Percentiles rank a stretch among this genome's conserved stretches.
Evolutionary conservation across 2,888 invertebrate genomes (phyloP).

Genomic region (Arge pagana): DNA sequence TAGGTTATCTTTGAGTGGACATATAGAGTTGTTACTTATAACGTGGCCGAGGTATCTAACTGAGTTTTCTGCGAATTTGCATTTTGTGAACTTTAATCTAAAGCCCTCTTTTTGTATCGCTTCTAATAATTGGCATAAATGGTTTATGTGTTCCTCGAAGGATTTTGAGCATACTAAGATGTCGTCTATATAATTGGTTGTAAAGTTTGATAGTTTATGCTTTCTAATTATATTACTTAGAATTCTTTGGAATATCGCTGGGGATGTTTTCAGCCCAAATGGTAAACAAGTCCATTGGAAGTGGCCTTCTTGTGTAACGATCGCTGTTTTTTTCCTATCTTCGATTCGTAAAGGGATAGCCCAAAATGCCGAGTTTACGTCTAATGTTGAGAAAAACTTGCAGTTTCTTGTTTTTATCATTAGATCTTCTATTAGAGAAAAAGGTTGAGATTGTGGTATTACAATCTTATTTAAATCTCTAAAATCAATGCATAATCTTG

Average conservation of each 20-base stretch:
- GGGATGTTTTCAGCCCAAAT: conserved; percentile 32
- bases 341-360: conserved; percentile 27
- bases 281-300: conserved; percentile 29
- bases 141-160: conserved; percentile 24
- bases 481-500: conserved; percentile 1
- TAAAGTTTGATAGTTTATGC: conserved; percentile 29
- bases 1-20: conserved; percentile 30
- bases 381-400: conserved; percentile 27
- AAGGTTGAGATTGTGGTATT: conserved; percentile 36
- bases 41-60: conserved; percentile 29
- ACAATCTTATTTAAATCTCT: neutral
- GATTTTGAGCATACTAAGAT: conserved; percentile 27
- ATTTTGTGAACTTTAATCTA: conserved; percentile 28
- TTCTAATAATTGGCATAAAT: conserved; percentile 27
- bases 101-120: conserved; percentile 29
- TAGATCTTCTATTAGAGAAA: conserved; percentile 29
- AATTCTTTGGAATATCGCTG: conserved; percentile 36
- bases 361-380: conserved; percentile 29
- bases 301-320: conserved; percentile 30
- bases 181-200: conserved; percentile 30
- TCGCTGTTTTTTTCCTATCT: conserved; percentile 33
- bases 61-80: conserved; percentile 27
- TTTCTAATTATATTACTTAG: conserved; percentile 32
- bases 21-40: conserved; percentile 26
- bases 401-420: conserved; percentile 25